A percentile compares a stretch with the other conserved stretches of the same genome.
phyloP scores from a whole-genome alignment of 2,888 invertebrate species.

The Troides helena region DNA sequence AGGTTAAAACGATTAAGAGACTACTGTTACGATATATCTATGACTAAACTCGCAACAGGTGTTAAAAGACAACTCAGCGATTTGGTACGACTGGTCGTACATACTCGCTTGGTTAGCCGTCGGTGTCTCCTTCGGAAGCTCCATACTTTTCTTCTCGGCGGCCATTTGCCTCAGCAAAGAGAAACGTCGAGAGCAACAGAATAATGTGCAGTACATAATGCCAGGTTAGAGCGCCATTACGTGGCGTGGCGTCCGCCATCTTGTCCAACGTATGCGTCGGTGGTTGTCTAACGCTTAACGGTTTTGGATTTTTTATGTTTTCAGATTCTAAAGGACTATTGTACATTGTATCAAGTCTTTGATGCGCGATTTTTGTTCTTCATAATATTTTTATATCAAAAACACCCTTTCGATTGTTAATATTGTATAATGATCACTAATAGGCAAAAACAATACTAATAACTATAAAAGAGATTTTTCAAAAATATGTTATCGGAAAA shows the following conservation, averaged over 20 bases:
- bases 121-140: constrained; percentile 86
- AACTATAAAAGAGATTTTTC: neutral
- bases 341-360: constrained; percentile 40
- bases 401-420: neutral
- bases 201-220: constrained; percentile 94
- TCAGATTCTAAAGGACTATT: constrained; percentile 41
- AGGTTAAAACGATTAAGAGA: constrained; percentile 2
- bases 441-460: neutral
- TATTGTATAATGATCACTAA: constrained; percentile 1
- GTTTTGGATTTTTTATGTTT: constrained; percentile 46
- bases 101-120: constrained; percentile 91
- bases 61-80: constrained; percentile 85
- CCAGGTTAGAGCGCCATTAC: constrained; percentile 84
- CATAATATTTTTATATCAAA: constrained; percentile 1
- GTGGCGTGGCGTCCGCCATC: constrained; percentile 45
- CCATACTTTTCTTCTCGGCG: constrained; percentile 89
- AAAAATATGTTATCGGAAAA: neutral
- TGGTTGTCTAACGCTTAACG: constrained; percentile 64
- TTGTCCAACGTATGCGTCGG: constrained; percentile 45
- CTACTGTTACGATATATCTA: constrained; percentile 8
- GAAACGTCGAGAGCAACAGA: constrained; percentile 85
- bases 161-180: constrained; percentile 89
- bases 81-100: constrained; percentile 93
- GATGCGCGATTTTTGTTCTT: constrained; percentile 9
- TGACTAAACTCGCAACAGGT: constrained; percentile 73